A percentile compares a stretch with the other conserved stretches of the same genome.
These are phyloP conservation scores for Agonum fuliginosum DNA, from an alignment of 2,888 invertebrate genomes.

Conservation along the genomic window DNA sequence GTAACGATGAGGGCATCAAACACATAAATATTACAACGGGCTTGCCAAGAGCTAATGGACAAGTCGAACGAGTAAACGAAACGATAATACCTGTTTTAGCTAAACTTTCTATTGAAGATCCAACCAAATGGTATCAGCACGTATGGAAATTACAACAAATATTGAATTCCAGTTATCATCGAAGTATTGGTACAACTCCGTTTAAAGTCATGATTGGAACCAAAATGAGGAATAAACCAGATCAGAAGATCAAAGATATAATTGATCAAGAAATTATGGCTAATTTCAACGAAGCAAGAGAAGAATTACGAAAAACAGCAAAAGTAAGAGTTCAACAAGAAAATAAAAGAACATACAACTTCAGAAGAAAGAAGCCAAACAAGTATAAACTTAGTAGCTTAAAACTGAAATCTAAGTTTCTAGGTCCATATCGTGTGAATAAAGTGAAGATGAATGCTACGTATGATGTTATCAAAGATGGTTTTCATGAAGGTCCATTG, in stretches of 20 bases:
- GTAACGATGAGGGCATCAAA: not conserved
- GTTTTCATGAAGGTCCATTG: too few species aligned
- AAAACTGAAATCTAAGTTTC: too few species aligned
- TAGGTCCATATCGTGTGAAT: too few species aligned
- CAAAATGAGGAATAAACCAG: not conserved
- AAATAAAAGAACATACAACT: too few species aligned
- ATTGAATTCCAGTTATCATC: not conserved
- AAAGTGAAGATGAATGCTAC: too few species aligned
- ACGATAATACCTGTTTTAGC: not conserved
- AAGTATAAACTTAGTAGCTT: too few species aligned
- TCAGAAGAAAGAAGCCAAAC: too few species aligned
- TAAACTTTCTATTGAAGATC: not conserved
- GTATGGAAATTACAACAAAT: not conserved
- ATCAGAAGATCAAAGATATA: not conserved
- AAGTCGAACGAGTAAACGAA: constrained; percentile 1
- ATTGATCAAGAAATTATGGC: not conserved
- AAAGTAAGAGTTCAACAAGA: too few species aligned
- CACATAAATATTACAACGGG: not conserved
- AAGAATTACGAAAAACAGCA: not conserved
- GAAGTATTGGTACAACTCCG: not conserved
- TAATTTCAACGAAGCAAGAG: not conserved
- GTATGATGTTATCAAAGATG: too few species aligned
- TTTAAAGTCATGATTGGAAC: not conserved
- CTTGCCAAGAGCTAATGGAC: constrained; percentile 8
- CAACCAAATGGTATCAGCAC: not conserved